A percentile compares a stretch with the other conserved stretches of the same genome.
phyloP scores from a whole-genome alignment of 30 jellyfish, hydroid and myxozoan species.

The Aurelia sp. region DNA sequence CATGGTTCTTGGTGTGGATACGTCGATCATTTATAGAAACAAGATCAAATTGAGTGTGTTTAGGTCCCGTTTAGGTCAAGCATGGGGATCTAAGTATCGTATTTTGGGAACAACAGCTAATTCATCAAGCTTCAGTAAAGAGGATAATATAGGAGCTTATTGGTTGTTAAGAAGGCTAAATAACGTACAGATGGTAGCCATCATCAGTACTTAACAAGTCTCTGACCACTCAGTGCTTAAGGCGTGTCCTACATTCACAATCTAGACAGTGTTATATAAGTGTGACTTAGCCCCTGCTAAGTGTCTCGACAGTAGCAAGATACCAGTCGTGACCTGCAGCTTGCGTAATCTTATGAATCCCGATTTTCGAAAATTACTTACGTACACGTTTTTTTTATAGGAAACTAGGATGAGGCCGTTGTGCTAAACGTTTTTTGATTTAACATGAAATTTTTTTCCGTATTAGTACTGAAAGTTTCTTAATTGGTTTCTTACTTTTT shows the following conservation, averaged over 20 bases:
- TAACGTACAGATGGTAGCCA: slow-evolving; percentile 32
- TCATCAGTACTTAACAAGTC: slow-evolving; percentile 25
- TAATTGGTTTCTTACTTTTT: too few relatives aligned
- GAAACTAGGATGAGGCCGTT: too few relatives aligned
- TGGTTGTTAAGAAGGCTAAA: not conserved
- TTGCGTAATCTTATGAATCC: not conserved
- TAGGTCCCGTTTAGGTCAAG: too few relatives aligned
- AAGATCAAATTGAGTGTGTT: too few relatives aligned
- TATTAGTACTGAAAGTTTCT: too few relatives aligned
- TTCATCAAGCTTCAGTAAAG: slow-evolving; percentile 4
- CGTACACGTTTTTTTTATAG: too few relatives aligned
- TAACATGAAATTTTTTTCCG: too few relatives aligned
- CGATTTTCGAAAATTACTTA: too few relatives aligned
- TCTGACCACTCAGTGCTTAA: slow-evolving; percentile 39
- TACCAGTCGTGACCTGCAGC: slow-evolving; percentile 50
- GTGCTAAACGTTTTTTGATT: too few relatives aligned
- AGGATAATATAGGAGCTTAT: not conserved
- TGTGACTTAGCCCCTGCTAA: slow-evolving; percentile 41
- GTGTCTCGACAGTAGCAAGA: slow-evolving; percentile 56
- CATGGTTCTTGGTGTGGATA: too few relatives aligned
- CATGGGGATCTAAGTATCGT: slow-evolving; percentile 2
- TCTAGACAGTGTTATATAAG: slow-evolving; percentile 61
- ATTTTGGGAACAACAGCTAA: slow-evolving; percentile 7
- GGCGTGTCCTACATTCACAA: slow-evolving; percentile 42
- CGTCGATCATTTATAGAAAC: too few relatives aligned